Evolutionary conservation across 2,888 invertebrate genomes (phyloP), one percentile per base, ranked within the genome.

Genomic region (Dione juno): DNA sequence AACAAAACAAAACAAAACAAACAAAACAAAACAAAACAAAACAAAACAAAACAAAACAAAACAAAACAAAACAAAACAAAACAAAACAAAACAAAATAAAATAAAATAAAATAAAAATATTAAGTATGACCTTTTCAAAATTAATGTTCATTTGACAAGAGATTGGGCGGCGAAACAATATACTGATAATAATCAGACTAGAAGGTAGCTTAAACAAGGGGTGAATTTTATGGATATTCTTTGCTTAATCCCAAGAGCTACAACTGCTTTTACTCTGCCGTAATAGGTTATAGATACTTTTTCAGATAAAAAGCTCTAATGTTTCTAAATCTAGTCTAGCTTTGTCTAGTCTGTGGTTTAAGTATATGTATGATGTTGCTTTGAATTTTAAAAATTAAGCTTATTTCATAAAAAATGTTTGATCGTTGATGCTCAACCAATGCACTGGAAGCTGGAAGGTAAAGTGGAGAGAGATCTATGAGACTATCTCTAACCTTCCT

Each of bases 81-180:
- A n/a, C n/a, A n/a, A n/a, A n/a, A n/a, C n/a, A n/a, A n/a, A n/a
- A n/a, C n/a, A n/a, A n/a, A 0, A 53, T 0, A 14, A 43, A 41
- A 10, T 8, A 3, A 59, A 59, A n/a, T 8, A 13, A 21, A 61
- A 61, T 10, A 11, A 14, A 28, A 45, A 61, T 3, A 61, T 11
- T 28, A 14, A n/a, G 28, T 45, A 14, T 7, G 45, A 61, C n/a
- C n/a, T 61, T 61, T 61, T 37, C 40, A 19, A 68, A 63, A 63
- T 21, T 37, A 69, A 68, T 68, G 40, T 68, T 64, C 50, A 50
- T 63, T 50, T 48, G 79, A 79, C 76, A 75, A 77, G 80, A 84
- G 81, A 87, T 82, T 82, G 81, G 79, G 80, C 80, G 80, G 80
- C 75, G 79, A 82, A 83, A 81, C 79, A 84, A 86, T 84, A 80